Evolutionary conservation across 1,140 invertebrate species (phyloP).

Genomic region (Latrodectus geometricus): DNA sequence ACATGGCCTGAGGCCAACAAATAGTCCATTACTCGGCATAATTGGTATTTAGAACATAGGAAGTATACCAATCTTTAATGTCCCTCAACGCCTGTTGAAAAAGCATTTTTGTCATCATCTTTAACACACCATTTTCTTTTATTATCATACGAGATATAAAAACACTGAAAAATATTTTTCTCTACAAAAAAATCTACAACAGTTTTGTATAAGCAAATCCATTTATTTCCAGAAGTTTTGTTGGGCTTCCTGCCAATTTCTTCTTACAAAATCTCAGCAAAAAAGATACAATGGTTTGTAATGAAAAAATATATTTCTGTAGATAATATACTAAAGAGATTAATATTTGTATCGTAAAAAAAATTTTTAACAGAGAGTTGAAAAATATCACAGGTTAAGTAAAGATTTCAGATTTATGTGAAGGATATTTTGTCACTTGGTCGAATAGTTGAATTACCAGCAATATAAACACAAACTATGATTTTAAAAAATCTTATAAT

Average conservation of each 20-base stretch:
- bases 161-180: background rate
- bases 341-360: too few species aligned
- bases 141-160: slow-evolving; percentile 22
- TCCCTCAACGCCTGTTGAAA: slow-evolving; percentile 7
- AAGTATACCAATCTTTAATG: background rate
- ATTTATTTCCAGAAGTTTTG: slow-evolving; percentile 26
- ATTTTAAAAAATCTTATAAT: too few species aligned
- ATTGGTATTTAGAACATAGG: background rate
- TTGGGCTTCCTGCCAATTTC: slow-evolving; percentile 46
- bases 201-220: slow-evolving; percentile 27
- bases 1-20: slow-evolving; percentile 1
- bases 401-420: too few species aligned
- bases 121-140: background rate
- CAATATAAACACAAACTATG: too few species aligned
- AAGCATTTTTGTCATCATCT: slow-evolving; percentile 3
- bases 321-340: too few species aligned
- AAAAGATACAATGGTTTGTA: too few species aligned
- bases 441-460: too few species aligned
- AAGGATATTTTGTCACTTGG: too few species aligned
- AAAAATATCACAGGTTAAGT: too few species aligned
- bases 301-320: too few species aligned
- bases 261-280: background rate
- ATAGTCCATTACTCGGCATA: slow-evolving; percentile 5
- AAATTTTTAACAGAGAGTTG: too few species aligned
- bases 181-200: background rate